Evolutionary conservation across 1,140 invertebrate species (phyloP).

Genomic region (Trichomalopsis sarcophagae): DNA sequence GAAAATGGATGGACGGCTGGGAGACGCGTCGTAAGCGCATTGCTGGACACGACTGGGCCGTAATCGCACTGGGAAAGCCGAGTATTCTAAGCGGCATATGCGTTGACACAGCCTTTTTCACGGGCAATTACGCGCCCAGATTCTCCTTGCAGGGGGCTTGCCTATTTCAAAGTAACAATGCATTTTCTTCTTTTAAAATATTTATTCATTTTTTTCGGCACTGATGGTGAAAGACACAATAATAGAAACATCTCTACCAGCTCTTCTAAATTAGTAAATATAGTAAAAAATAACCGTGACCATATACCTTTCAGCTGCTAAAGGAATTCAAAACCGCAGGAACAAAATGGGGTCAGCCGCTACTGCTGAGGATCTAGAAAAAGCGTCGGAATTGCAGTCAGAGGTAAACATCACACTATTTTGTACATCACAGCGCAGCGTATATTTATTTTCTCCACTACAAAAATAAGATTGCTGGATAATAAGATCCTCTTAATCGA

Average conservation of each 20-base stretch:
- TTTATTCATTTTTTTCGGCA: no score
- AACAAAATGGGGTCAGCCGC: constrained; percentile 46
- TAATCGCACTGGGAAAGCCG: constrained; percentile 78
- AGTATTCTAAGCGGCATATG: constrained; percentile 78
- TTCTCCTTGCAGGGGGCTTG: constrained; percentile 79
- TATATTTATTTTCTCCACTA: no score
- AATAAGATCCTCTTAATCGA: no score
- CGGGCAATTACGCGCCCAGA: constrained; percentile 80
- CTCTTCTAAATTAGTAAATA: neutral
- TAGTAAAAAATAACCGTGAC: no score
- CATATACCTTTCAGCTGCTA: neutral
- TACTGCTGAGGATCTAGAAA: constrained; percentile 14
- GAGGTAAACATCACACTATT: constrained; percentile 3
- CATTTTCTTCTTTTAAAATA: neutral
- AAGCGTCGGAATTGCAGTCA: constrained; percentile 13
- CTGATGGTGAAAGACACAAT: no score
- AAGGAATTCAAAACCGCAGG: constrained; percentile 41
- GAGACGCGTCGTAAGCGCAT: constrained; percentile 80
- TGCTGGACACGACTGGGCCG: constrained; percentile 81
- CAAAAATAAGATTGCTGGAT: no score
- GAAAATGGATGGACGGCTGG: constrained; percentile 86
- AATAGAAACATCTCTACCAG: neutral
- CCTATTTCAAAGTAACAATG: constrained; percentile 20
- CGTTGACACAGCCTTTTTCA: constrained; percentile 81
- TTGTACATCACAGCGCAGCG: neutral